These are phyloP conservation scores for Psylliodes chrysocephalus DNA, from an alignment of 2,888 invertebrate species.

Conservation along the genomic window DNA sequence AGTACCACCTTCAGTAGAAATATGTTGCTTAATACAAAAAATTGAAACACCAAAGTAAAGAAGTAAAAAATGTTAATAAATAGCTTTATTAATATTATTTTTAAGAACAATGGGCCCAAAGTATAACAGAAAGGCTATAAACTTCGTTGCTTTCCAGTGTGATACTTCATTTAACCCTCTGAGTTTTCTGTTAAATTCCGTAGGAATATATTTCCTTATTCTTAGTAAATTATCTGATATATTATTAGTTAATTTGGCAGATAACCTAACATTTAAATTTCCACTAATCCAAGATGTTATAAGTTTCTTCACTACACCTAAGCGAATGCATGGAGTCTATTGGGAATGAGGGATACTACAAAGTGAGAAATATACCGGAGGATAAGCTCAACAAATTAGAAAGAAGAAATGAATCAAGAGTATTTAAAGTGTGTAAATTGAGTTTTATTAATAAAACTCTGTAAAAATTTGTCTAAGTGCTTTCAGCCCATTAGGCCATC, in stretches of 20 bases:
- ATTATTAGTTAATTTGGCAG: background rate
- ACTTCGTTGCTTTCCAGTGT: conserved; percentile 32
- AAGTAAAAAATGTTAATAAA: conserved; percentile 33
- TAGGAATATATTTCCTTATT: conserved; percentile 26
- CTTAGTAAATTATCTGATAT: conserved; percentile 2
- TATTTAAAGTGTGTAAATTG: too few relatives aligned
- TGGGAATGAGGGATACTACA: conserved; percentile 26
- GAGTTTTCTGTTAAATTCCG: conserved; percentile 34
- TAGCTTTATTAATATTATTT: conserved; percentile 17
- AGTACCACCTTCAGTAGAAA: conserved; percentile 4
- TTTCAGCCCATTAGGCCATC: too few relatives aligned
- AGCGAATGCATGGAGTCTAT: conserved; percentile 34
- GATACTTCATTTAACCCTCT: conserved; percentile 28
- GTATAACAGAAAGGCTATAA: conserved; percentile 33
- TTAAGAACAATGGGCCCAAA: conserved; percentile 23
- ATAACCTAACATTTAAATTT: conserved; percentile 16
- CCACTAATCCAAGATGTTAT: conserved; percentile 28
- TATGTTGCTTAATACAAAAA: conserved; percentile 7
- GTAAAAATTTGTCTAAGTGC: too few relatives aligned
- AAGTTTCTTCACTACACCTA: conserved; percentile 32
- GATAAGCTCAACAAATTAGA: too few relatives aligned
- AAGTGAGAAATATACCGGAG: too few relatives aligned
- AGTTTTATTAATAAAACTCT: too few relatives aligned
- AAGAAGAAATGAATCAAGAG: too few relatives aligned
- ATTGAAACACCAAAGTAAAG: conserved; percentile 25